A percentile compares a stretch with the other conserved stretches of the same genome.
Evolutionary conservation across 2,888 invertebrate species (phyloP).

Genomic region (Orthosia incerta): DNA sequence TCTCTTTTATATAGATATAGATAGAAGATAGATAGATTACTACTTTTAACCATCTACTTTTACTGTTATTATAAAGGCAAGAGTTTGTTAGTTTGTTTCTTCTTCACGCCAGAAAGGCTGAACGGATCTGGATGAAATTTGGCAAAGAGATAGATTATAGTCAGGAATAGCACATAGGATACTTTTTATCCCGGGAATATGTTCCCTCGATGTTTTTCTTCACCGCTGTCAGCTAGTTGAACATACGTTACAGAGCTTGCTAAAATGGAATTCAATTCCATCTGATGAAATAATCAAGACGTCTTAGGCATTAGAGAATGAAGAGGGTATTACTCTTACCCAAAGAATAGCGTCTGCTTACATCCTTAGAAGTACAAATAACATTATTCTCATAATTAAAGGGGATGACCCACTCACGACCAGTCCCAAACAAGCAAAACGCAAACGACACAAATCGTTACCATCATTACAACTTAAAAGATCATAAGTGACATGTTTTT

Average conservation of each 20-base stretch:
- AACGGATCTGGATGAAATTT: too few species aligned
- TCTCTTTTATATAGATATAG: too few species aligned
- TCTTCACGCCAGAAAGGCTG: too few species aligned
- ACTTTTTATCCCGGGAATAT: too few species aligned
- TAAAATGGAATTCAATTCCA: not conserved
- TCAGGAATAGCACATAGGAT: too few species aligned
- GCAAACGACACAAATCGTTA: constrained; percentile 31
- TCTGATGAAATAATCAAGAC: not conserved
- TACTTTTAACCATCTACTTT: too few species aligned
- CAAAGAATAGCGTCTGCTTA: constrained; percentile 3
- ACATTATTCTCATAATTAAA: constrained; percentile 23
- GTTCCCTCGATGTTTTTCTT: too few species aligned
- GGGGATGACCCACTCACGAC: constrained; percentile 26
- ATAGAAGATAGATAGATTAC: too few species aligned
- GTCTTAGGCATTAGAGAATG: not conserved
- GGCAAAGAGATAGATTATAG: too few species aligned
- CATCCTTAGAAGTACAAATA: not conserved
- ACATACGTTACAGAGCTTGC: not conserved
- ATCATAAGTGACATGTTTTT: constrained; percentile 46
- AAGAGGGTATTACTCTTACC: not conserved
- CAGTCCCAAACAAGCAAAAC: constrained; percentile 11
- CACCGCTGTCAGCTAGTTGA: too few species aligned
- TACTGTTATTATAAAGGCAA: too few species aligned
- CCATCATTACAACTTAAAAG: constrained; percentile 45
- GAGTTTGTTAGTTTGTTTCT: too few species aligned